Percentiles rank a stretch among this genome's conserved stretches.
These are phyloP conservation scores for Pyrrhia umbra DNA, from an alignment of 2,888 invertebrate genomes.

Conservation along the genomic window DNA sequence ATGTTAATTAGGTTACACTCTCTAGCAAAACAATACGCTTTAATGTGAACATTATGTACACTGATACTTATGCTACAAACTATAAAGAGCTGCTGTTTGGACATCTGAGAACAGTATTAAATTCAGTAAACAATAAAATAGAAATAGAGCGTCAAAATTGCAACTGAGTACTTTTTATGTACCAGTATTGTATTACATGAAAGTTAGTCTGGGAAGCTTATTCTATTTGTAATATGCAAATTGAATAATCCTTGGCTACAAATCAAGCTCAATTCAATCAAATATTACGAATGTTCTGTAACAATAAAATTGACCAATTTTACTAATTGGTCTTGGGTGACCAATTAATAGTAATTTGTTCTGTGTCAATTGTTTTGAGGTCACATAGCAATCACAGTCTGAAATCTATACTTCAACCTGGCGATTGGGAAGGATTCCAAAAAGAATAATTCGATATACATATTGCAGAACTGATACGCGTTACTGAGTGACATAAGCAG, in stretches of 20 bases:
- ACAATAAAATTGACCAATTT: conserved; percentile 23
- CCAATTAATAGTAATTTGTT: conserved; percentile 24
- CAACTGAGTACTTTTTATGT: not conserved
- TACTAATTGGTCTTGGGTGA: conserved; percentile 29
- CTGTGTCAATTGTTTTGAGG: conserved; percentile 41
- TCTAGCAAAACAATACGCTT: conserved; percentile 59
- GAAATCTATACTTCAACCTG: conserved; percentile 11
- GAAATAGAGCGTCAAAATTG: not conserved
- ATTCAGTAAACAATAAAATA: conserved; percentile 8
- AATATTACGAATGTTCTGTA: conserved; percentile 21
- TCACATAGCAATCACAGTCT: conserved; percentile 10
- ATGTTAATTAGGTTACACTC: conserved; percentile 69
- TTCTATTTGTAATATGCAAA: not conserved
- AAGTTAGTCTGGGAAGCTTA: not conserved
- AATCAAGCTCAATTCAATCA: conserved; percentile 28
- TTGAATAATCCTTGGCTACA: conserved; percentile 20
- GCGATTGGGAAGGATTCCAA: conserved; percentile 30
- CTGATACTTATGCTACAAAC: not conserved
- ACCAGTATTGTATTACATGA: not conserved
- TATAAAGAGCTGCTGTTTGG: conserved; percentile 11
- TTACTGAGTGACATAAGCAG: conserved; percentile 52
- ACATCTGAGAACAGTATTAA: conserved; percentile 13
- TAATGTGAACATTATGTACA: conserved; percentile 43
- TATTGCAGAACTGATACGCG: conserved; percentile 34
- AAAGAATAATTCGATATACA: conserved; percentile 34